Evolutionary conservation across 2,797 vertebrate species (phyloP).

Genomic region (Cyprinodon diabolis): DNA sequence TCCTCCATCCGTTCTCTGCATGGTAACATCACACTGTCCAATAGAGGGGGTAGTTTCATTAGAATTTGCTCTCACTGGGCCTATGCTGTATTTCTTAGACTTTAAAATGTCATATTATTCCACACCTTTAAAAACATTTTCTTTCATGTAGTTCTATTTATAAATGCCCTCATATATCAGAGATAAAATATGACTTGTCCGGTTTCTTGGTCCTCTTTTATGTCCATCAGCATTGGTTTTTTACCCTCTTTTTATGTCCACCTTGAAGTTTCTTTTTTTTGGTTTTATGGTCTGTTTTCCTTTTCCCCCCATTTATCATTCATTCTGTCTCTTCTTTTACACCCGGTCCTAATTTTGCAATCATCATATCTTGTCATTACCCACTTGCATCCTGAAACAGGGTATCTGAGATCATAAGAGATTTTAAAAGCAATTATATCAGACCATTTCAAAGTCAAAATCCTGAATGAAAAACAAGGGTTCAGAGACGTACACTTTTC

Average conservation of each 20-base stretch:
- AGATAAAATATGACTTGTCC: neutral
- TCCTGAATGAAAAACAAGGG: neutral
- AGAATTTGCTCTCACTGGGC: slow-evolving; percentile 43
- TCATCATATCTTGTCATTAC: neutral
- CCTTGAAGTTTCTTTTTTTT: neutral
- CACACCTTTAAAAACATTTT: neutral
- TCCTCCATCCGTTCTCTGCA: neutral
- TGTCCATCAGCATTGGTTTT: neutral
- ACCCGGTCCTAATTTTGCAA: neutral
- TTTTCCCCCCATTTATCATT: neutral
- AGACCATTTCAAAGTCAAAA: neutral
- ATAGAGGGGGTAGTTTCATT: slow-evolving; percentile 77
- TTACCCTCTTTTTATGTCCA: neutral
- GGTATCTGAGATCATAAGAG: neutral
- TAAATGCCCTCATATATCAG: neutral
- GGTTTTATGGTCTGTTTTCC: neutral
- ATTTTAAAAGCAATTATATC: neutral
- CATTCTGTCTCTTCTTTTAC: no score
- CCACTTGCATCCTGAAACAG: neutral
- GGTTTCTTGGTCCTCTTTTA: neutral
- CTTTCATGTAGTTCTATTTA: neutral
- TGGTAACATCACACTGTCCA: slow-evolving; percentile 44
- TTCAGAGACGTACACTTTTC: neutral
- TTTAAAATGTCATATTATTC: slow-evolving; percentile 7
- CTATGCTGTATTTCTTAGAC: neutral